These are phyloP conservation scores for Tolypeutes matacus DNA, from an alignment of 2,797 vertebrate genomes.

Conservation along the genomic window DNA sequence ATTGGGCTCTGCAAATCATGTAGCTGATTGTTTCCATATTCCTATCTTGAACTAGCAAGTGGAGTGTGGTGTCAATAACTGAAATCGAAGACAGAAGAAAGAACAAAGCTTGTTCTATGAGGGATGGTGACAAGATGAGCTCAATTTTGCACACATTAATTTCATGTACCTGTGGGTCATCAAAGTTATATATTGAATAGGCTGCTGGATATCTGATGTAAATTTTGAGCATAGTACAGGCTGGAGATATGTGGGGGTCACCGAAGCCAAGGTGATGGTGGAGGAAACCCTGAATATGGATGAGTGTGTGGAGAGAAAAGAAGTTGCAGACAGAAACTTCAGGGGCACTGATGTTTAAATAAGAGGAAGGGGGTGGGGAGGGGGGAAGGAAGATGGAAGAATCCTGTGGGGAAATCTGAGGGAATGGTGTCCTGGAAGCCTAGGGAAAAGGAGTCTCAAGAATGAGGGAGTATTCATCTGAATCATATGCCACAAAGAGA, in stretches of 20 bases:
- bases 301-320: neutral
- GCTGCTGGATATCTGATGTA: neutral
- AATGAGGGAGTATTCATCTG: neutral
- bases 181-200: neutral
- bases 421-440: no score
- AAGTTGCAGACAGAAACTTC: neutral
- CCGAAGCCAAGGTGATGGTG: neutral
- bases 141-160: neutral
- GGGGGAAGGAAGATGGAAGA: no score
- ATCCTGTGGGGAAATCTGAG: no score
- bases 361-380: neutral
- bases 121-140: neutral
- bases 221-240: neutral
- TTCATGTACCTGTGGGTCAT: neutral
- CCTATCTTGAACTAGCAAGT: neutral
- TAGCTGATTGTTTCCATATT: neutral
- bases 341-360: neutral
- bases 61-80: neutral
- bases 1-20: neutral
- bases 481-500: neutral
- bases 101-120: neutral
- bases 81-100: constrained; percentile 14
- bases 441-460: no score
- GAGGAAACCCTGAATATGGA: neutral
- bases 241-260: neutral